Evolutionary conservation across 1,140 invertebrate species (phyloP).

Genomic region (Pseudomyrmex sp.): DNA sequence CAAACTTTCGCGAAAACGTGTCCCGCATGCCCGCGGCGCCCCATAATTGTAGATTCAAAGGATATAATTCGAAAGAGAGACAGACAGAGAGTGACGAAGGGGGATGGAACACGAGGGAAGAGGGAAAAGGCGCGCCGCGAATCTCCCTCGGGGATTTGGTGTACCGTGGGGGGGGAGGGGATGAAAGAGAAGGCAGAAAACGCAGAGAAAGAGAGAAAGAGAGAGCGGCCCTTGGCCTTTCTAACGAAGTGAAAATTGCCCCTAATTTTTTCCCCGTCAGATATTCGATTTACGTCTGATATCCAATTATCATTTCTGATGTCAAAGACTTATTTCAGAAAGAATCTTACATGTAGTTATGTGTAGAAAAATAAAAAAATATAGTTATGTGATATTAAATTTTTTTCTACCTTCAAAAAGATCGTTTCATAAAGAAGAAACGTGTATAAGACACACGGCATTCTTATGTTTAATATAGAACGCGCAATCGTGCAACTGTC

Average conservation of each 20-base stretch:
- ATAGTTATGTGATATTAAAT: too few species aligned
- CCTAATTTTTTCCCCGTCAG: conserved; percentile 72
- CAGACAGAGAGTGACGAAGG: conserved; percentile 47
- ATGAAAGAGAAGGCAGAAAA: background rate
- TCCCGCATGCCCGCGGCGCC: conserved; percentile 79
- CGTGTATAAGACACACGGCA: too few species aligned
- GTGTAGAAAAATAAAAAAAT: too few species aligned
- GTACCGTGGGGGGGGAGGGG: background rate
- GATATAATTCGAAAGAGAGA: conserved; percentile 82
- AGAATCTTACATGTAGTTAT: too few species aligned
- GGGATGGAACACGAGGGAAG: background rate
- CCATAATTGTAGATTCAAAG: conserved; percentile 85
- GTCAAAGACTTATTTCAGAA: background rate
- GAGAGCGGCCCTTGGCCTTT: conserved; percentile 62
- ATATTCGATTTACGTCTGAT: conserved; percentile 61
- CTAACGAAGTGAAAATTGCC: conserved; percentile 83
- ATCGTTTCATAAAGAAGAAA: too few species aligned
- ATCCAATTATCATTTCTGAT: background rate
- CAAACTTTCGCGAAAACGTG: conserved; percentile 83
- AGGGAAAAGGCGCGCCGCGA: conserved; percentile 28
- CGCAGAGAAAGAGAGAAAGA: background rate
- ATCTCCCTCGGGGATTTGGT: conserved; percentile 67
- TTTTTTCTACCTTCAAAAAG: too few species aligned
- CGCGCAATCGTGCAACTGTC: too few species aligned
- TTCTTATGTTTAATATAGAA: too few species aligned